phyloP scores from a whole-genome alignment of 2,113 vertebrate species.

The Hippocampus guttulatus region DNA sequence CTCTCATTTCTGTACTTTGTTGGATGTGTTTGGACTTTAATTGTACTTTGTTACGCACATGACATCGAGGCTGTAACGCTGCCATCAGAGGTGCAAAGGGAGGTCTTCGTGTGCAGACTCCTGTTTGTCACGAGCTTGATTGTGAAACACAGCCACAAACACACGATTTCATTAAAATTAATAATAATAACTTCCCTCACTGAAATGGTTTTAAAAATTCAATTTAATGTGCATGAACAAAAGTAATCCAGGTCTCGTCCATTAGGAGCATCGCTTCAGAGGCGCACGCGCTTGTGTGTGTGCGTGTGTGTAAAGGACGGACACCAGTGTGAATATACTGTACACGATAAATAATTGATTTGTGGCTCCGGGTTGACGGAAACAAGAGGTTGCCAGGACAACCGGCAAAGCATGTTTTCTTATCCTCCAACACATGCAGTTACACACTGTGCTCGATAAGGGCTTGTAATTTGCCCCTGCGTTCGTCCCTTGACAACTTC shows the following conservation, averaged over 20 bases:
- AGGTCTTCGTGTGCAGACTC: no score
- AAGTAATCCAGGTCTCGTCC: background rate
- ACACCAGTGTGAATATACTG: slow-evolving; percentile 39
- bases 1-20: no score
- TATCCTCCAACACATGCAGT: background rate
- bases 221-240: background rate
- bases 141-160: no score
- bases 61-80: no score
- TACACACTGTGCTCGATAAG: slow-evolving; percentile 10
- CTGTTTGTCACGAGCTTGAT: no score
- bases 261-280: background rate
- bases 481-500: slow-evolving; percentile 12
- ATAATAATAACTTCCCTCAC: no score
- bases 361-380: slow-evolving; percentile 12
- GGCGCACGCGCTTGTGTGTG: background rate
- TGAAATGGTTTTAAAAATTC: no score
- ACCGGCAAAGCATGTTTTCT: slow-evolving; percentile 26
- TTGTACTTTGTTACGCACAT: no score
- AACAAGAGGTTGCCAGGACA: slow-evolving; percentile 49
- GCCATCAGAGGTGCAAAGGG: no score
- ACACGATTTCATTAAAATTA: no score
- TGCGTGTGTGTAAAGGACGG: slow-evolving; percentile 28
- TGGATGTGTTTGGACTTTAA: no score
- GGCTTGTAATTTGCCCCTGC: slow-evolving; percentile 28
- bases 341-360: slow-evolving; percentile 61